Conservation (phyloP, 2,888 invertebrate genomes). For the Desoria tigrina region DNA sequence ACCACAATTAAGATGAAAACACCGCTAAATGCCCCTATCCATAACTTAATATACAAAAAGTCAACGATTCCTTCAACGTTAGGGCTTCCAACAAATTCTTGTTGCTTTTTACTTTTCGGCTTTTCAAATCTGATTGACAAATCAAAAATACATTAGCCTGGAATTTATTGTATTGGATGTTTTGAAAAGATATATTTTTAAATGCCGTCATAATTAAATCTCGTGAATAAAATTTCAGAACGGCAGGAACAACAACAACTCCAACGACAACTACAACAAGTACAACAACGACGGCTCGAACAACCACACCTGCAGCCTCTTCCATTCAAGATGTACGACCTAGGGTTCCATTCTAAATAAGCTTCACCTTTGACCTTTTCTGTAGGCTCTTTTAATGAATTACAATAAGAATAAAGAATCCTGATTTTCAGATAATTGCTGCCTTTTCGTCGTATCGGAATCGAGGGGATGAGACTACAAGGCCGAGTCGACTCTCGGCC, state of each 20-base stretch:
- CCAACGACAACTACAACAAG: background rate
- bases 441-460: slow-evolving; percentile 15
- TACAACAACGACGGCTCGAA: background rate
- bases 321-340: slow-evolving; percentile 18
- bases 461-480: background rate
- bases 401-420: too few species aligned
- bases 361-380: background rate
- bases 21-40: slow-evolving; percentile 29
- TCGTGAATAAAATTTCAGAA: background rate
- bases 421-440: slow-evolving; percentile 21
- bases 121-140: too few species aligned
- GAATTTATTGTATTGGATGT: too few species aligned
- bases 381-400: too few species aligned
- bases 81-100: too few species aligned
- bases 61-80: too few species aligned
- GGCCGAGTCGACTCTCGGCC: slow-evolving; percentile 4
- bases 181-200: background rate
- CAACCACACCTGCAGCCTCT: slow-evolving; percentile 17
- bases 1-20: slow-evolving; percentile 26
- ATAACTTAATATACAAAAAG: slow-evolving; percentile 26
- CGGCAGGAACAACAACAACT: background rate
- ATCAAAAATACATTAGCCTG: too few species aligned
- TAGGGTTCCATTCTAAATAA: too few species aligned
- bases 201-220: background rate
- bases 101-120: too few species aligned